Conservation (phyloP, 2,113 vertebrate species). For the Xerus inauris region DNA sequence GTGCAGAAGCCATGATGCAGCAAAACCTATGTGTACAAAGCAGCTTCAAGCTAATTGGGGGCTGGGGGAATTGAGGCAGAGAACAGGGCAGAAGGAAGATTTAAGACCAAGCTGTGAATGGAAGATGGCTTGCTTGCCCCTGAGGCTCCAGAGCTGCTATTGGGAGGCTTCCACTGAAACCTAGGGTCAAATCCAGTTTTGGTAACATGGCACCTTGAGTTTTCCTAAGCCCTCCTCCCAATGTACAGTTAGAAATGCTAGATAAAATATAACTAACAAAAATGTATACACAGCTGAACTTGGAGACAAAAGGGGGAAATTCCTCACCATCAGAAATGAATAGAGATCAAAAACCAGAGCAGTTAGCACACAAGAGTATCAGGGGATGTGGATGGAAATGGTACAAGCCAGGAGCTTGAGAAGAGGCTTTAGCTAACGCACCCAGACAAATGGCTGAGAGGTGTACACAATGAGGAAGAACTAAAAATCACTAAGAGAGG, state of each 20-base stretch:
- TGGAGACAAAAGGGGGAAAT: background rate
- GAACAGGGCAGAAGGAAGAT: background rate
- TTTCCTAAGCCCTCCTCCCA: background rate
- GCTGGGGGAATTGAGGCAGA: background rate
- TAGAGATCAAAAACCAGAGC: background rate
- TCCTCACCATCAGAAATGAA: background rate
- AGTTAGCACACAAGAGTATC: background rate
- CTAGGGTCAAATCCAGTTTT: background rate
- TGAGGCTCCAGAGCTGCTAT: background rate
- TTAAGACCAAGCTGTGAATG: background rate
- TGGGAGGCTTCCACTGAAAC: background rate
- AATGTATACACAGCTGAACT: background rate
- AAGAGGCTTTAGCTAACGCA: too few relatives aligned
- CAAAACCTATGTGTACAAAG: background rate
- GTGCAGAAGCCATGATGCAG: background rate
- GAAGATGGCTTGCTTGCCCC: background rate
- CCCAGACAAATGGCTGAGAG: background rate
- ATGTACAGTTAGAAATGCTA: background rate
- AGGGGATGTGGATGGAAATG: background rate
- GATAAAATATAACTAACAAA: constrained; percentile 1
- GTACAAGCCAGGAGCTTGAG: background rate
- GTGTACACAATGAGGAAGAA: background rate
- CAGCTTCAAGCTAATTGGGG: background rate
- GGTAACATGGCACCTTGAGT: background rate
- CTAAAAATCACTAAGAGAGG: background rate